Evolutionary conservation across 2,888 invertebrate genomes (phyloP), one percentile per base, ranked within the genome.

Genomic region (Mythimna vitellina): DNA sequence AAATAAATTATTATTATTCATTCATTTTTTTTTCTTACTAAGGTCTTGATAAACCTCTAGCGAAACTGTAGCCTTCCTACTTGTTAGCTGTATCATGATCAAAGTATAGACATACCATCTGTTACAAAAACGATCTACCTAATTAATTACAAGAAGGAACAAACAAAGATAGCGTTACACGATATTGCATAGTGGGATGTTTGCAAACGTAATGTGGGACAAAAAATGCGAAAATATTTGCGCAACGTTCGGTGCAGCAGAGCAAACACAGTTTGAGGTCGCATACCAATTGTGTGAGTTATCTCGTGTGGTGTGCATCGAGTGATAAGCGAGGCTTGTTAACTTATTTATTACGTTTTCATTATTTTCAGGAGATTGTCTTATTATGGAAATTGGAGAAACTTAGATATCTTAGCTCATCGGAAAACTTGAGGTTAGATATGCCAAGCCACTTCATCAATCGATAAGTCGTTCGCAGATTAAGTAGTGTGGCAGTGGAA

Each of bases 141-240:
- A 81, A 76, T 79, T 71, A 57, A 61, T 78, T 17, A 80, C 42
- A 70, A 70, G 57, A 54, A 78, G 80, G 54, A 76, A 76, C 81
- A 76, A 79, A 64, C 56, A 64, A 7, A 73, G 75, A 75, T 69
- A 71, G 53, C 35, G 66, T 64, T 54, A 65, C 46, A 62, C 57
- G 32, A 68, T 70, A 32, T 75, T 80, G 69, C 75, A 73, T 54
- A 77, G 63, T 63, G 32, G 46, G 56, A 42, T 76, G 66, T 72
- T 64, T 80, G 73, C 70, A 56, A 72, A 60, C 66, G 65, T 63
- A 80, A 83, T 81, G 62, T 84, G 75, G 81, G 86, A 63, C 82
- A 75, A 85, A 85, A 84, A 84, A 80, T 83, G 80, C 80, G 76
- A 87, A 84, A 86, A 87, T 85, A 84, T 86, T 86, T 85, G 84